Percentiles rank a stretch among this genome's conserved stretches.
Evolutionary conservation across 2,797 vertebrate genomes (phyloP).

Genomic region (Threskiornis aethiopicus): DNA sequence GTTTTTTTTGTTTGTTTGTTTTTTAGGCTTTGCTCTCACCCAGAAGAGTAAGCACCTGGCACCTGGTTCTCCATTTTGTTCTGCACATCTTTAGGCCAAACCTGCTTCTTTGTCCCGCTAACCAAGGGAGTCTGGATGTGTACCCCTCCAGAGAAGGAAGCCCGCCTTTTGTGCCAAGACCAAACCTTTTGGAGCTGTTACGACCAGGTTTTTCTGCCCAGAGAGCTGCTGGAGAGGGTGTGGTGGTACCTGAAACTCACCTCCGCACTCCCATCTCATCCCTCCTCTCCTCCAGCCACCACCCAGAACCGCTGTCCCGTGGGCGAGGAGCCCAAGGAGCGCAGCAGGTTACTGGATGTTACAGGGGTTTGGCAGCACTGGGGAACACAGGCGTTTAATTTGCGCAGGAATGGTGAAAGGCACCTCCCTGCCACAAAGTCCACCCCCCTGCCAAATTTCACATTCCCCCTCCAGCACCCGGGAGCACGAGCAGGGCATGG

Average conservation of each 20-base stretch:
- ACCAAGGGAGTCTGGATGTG: fast-evolving
- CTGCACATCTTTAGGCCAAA: not conserved
- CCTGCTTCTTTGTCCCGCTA: not conserved
- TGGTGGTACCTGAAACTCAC: not conserved
- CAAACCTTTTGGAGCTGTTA: not conserved
- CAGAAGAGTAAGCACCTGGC: not conserved
- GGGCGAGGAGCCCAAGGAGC: fast-evolving
- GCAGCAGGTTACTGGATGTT: not conserved
- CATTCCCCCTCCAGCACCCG: not conserved
- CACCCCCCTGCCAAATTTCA: not conserved
- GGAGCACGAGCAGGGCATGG: not conserved
- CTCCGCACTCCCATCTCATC: not conserved
- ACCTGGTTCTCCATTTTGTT: not conserved
- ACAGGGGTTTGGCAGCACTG: not conserved
- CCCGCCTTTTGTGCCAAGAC: not conserved
- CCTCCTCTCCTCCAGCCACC: not conserved
- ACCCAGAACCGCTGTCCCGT: fast-evolving
- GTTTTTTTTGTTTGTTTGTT: no score
- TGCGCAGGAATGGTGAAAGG: not conserved
- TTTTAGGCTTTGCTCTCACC: not conserved
- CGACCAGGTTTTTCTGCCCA: not conserved
- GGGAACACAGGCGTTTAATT: not conserved
- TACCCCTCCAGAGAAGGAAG: not conserved
- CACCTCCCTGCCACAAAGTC: not conserved
- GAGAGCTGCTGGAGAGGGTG: not conserved